These are phyloP conservation scores for Plumapathes pennacea DNA, from an alignment of 92 coral and sea anemone species.

Conservation along the genomic window DNA sequence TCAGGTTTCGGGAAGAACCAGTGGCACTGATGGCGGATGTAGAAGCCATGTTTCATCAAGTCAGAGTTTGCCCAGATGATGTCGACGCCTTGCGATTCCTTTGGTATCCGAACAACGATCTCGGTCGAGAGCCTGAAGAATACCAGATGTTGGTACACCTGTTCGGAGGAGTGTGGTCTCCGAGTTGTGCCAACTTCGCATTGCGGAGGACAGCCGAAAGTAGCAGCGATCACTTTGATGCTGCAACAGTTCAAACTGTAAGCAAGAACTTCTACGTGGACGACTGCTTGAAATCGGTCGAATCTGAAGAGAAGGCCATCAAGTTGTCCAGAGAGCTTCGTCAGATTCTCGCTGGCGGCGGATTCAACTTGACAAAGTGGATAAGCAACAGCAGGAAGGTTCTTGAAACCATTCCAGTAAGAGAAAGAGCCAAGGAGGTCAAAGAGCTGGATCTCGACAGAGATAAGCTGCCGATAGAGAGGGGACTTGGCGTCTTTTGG, in stretches of 20 bases:
- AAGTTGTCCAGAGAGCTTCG: slow-evolving; percentile 9
- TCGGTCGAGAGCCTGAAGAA: slow-evolving; percentile 23
- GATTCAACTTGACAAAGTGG: slow-evolving; percentile 42
- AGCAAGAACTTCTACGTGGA: slow-evolving; percentile 44
- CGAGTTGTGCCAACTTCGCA: slow-evolving; percentile 52
- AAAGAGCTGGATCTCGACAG: slow-evolving; percentile 6
- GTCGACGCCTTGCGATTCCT: slow-evolving; percentile 40
- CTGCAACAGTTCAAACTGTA: slow-evolving; percentile 10
- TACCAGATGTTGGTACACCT: slow-evolving; percentile 55
- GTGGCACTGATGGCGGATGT: slow-evolving; percentile 38
- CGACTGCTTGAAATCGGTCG: slow-evolving; percentile 43
- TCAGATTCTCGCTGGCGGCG: slow-evolving; percentile 33
- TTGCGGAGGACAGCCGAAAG: slow-evolving; percentile 44
- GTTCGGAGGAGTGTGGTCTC: slow-evolving; percentile 38
- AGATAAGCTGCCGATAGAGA: slow-evolving; percentile 13
- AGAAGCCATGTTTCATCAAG: slow-evolving; percentile 58
- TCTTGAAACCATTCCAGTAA: slow-evolving; percentile 10
- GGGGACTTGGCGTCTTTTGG: slow-evolving; percentile 30
- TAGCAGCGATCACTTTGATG: slow-evolving; percentile 17
- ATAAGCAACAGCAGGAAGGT: slow-evolving; percentile 9
- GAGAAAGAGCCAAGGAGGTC: slow-evolving; percentile 10
- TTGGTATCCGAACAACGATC: slow-evolving; percentile 51
- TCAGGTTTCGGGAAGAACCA: slow-evolving; percentile 51
- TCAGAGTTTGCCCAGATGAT: slow-evolving; percentile 36
- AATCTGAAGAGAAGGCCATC: slow-evolving; percentile 29